These are phyloP conservation scores for Oreotragus oreotragus DNA, from an alignment of 2,113 vertebrate genomes.

Conservation along the genomic window DNA sequence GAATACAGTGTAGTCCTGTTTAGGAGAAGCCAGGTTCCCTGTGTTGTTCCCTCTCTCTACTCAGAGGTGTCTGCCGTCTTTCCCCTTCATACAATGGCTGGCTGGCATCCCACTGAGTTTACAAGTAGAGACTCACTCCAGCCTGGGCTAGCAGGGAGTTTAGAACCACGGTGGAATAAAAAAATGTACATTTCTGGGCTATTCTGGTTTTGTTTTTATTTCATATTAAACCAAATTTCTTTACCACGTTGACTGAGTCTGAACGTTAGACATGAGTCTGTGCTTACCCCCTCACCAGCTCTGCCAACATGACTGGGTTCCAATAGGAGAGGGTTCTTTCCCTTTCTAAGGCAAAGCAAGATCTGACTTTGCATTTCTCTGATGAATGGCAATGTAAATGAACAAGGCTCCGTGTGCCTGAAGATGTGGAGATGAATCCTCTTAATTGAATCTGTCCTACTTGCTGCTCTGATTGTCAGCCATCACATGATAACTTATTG, in stretches of 20 bases:
- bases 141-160: background rate
- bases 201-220: conserved; percentile 38
- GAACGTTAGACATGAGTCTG: background rate
- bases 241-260: background rate
- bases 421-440: background rate
- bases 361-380: background rate
- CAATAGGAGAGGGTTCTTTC: background rate
- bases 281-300: background rate
- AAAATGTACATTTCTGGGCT: background rate
- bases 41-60: background rate
- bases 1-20: background rate
- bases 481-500: conserved; percentile 7
- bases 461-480: conserved; percentile 18
- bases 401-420: background rate
- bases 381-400: background rate
- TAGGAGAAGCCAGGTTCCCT: background rate
- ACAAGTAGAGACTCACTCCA: background rate
- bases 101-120: background rate
- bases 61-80: background rate
- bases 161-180: conserved; percentile 45
- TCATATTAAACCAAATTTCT: background rate
- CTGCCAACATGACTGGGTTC: background rate
- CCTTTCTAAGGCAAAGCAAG: conserved; percentile 7
- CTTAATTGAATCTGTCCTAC: conserved; percentile 21
- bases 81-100: background rate